Base-by-base conservation (phyloP, 2,113 vertebrate species). In the Colossoma macropomum region DNA sequence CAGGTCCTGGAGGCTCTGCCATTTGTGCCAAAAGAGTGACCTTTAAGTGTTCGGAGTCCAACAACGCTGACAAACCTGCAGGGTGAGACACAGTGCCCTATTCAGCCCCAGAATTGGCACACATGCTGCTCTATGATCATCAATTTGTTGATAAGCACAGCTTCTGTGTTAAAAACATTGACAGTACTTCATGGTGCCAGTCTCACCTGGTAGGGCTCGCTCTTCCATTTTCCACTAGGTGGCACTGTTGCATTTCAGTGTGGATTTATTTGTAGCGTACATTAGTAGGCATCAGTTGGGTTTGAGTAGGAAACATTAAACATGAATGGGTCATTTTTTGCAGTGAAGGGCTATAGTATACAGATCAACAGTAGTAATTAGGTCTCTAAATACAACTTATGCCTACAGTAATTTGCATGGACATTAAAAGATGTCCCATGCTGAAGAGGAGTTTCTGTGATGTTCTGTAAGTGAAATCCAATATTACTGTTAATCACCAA, bases 1-100 rank as follows among this genome's bases (percentile, higher is more conserved):
- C 23, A n/a, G 41, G 50, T 78, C 73, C 82, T 19, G 82, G 72
- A 68, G 90, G 88, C 25, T 84, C 89, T 16, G 85, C 88, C 78
- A 80, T 91, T 84, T 80, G 85, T 87, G 72, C 90, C 74, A 96
- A 92, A 93, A 97, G 93, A 91, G 91, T 91, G 89, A 94, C 89
- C 1, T 95, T 93, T 90, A 97, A 94, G 93, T 91, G 89, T 90
- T 74, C 71, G 30, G 95, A 97, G 75, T 86, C 90, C 88, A 89
- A 86, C n/a, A 93, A 93, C 54, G 25, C 86, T 70, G 94, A 94
- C 70, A 96, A 91, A 88, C 83, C 87, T 2, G 59, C 76, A 9
- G 89, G 94, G 94, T 95, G 85, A 92, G 91, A 27, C 30, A 48
- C 28, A 34, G 25, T 66, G 50, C 25, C 50, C 25, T 1, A 4